Evolutionary conservation across 2,113 vertebrate species (phyloP).

Genomic region (Vulpes vulpes): DNA sequence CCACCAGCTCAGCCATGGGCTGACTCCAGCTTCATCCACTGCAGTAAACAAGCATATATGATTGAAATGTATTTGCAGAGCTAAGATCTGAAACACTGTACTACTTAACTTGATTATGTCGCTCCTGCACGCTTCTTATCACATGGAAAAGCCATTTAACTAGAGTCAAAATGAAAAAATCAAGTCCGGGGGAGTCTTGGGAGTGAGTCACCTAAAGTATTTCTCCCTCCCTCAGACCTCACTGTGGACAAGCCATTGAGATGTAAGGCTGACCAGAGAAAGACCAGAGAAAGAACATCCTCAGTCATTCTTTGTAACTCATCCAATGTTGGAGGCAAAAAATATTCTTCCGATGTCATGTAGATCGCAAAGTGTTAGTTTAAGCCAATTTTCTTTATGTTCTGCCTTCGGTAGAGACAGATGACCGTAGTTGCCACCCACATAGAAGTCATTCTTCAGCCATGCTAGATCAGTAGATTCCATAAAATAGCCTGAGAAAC

Average conservation of each 20-base stretch:
- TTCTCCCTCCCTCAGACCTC: neutral
- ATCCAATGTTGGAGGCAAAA: neutral
- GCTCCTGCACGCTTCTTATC: neutral
- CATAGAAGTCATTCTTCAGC: neutral
- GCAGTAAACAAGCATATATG: neutral
- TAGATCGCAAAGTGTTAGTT: neutral
- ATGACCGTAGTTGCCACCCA: neutral
- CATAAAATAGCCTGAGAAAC: neutral
- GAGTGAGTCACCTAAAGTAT: neutral
- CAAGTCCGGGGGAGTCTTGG: neutral
- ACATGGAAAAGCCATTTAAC: neutral
- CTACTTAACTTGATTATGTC: neutral
- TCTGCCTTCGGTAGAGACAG: neutral
- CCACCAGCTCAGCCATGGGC: neutral
- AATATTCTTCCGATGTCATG: neutral
- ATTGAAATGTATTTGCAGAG: neutral
- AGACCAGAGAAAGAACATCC: neutral
- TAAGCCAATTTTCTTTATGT: constrained; percentile 2
- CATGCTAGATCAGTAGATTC: neutral
- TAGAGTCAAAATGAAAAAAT: neutral
- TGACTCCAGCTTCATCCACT: neutral
- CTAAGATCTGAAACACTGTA: neutral
- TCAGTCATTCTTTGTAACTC: neutral
- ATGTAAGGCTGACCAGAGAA: neutral
- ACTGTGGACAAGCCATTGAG: neutral